Evolutionary conservation across 2,113 vertebrate genomes (phyloP), one percentile per base, ranked within the genome.

Genomic region (Butorides virescens): DNA sequence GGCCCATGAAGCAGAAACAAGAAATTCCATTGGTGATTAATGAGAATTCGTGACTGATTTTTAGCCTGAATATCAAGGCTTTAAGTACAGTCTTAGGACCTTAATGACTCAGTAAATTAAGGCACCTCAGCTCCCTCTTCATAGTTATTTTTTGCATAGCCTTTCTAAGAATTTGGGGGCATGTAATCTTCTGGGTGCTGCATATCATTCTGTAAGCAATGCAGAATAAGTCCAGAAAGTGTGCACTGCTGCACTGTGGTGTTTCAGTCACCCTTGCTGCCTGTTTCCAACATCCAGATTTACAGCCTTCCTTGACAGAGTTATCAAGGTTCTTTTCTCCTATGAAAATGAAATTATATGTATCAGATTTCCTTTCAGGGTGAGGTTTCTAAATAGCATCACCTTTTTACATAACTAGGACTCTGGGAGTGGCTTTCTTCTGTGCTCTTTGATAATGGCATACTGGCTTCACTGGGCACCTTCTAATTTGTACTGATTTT

Each of bases 171-270:
- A 95, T 97, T 96, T 97, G 90, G 73, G 81, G 25, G 25, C 82
- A 78, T 66, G 32, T 73, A 95, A 88, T 96, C 92, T 97, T 94
- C 73, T 39, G 86, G 58, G 92, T 94, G 79, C 58, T 91, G 61
- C 90, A 94, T 86, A 92, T 93, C 62, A 86, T 89, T 44, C 32
- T 68, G 66, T 92, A 96, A 97, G 78, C 65, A 97, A 74, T 29
- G 80, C 96, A 93, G 97, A 95, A 87, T 89, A 96, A 81, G 58
- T 97, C 97, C 94, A 76, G 85, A 83, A 98, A 96, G 86, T 44
- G 19, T 93, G 95, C 96, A 94, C 88, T 65, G 74, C 74, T 82
- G 74, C 67, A 85, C 68, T 53, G 25, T 90, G 79, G 50, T 63
- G 37, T 86, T 94, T 95, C 95, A 95, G 92, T 95, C 91, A 95